Evolutionary conservation across 2,113 vertebrate species (phyloP), one percentile per base, ranked within the genome.

Genomic region (Dasyprocta punctata): DNA sequence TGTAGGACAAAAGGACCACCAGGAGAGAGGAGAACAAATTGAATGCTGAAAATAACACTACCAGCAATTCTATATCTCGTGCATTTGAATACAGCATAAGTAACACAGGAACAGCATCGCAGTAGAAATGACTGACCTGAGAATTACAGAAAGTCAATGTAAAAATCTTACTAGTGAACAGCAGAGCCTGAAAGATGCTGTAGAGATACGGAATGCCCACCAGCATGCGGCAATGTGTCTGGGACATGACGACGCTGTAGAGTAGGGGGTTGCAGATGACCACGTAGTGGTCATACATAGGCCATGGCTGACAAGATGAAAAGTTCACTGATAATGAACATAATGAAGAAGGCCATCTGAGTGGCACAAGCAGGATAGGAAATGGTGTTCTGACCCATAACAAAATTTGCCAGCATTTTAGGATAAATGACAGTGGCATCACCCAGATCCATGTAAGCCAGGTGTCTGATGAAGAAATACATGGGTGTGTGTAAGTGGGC

Each of bases 341-440:
- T 10, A 3, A 97, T 97, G 7, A 98, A n/a, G n/a, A n/a, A n/a
- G n/a, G n/a, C n/a, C n/a, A n/a, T n/a, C n/a, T n/a, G n/a, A n/a
- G n/a, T n/a, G n/a, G n/a, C n/a, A 98, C 84, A 90, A 7, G 60
- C 58, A 75, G 33, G 0, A 0, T 97, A 98, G 7, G 98, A 98
- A 96, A 98, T 97, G 2, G 20, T 82, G 89, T 95, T 98, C 56
- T 52, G 88, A 54, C 97, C 38, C 0, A 9, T 1, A 1, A 97
- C 6, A 75, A 98, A 96, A 94, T 94, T 97, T 38, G 73, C 41
- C 14, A 94, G 60, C 80, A 98, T 98, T 80, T 97, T 98, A 54
- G 98, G 98, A 24, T 81, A 60, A 81, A 98, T 92, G 54, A 97
- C 93, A 7, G 96, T 98, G 26, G 98, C 97, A n/a, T 98, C 98